Base-by-base conservation (phyloP, 2,888 invertebrate species). In the Cosmorhoe ocellata region DNA sequence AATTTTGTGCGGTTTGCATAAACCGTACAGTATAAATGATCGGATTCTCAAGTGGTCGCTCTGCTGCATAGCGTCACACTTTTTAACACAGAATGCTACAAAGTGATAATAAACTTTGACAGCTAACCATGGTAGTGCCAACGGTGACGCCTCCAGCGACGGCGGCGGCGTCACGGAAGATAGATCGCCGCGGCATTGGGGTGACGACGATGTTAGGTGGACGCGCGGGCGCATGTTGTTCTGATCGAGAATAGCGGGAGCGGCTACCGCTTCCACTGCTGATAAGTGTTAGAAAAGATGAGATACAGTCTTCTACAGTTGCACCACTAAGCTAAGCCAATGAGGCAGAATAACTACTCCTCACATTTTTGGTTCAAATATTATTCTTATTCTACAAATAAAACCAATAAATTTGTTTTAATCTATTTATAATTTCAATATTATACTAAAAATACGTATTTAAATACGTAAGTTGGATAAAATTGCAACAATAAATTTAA, bases 131-230 rank as follows among this genome's bases (percentile, higher is more conserved):
- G 53, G 99, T 96, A 0, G 98, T 98, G 54, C 99, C 99, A 49
- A 99, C 94, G 45, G 99, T 98, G 36, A 99, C 99, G 64, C 99
- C 99, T 55, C 98, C 99, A 59, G 99, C 99, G 24, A 99, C 98
- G 0, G 98, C 96, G 22, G 99, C 99, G 94, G 99, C 99, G 83
- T 99, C 98, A 43, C 95, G 95, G 82, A 99, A 94, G 73, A 99
- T 93, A 3, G 99, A 98, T 53, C 94, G 93, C 63, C 94, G 93
- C 30, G 92, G 92, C 40, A 91, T 90, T 7, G 92, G 92, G 12
- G 91, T 76, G 41, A 90, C 79, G 43, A 86, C 44, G 22, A 78
- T 61, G 1, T 66, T 59, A 0, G 87, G 83, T n/a, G 70, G 59
- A 0, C 38, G 76, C 14, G 80, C 69, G 10, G 88, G 86, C 36